Conservation (phyloP, 2,113 vertebrate species). For the Calypte anna region DNA sequence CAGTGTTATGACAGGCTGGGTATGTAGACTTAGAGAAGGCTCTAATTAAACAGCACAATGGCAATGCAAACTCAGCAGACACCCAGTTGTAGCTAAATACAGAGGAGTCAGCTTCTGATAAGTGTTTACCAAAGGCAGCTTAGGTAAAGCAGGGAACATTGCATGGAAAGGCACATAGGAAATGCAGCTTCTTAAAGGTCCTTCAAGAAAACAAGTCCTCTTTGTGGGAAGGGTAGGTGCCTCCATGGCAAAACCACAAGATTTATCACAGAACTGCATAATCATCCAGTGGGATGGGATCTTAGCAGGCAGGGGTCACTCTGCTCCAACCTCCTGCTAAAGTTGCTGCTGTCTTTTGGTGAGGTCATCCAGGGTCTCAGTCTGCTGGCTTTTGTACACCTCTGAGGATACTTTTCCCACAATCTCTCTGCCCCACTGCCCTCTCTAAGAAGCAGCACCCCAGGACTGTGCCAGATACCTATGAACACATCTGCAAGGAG, state of each 20-base stretch:
- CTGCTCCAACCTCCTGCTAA: background rate
- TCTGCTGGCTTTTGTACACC: background rate
- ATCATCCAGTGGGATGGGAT: background rate
- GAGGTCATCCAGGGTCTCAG: background rate
- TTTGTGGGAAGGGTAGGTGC: background rate
- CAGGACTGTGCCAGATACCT: background rate
- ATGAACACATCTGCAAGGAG: background rate
- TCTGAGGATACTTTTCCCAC: background rate
- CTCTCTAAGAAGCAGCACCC: background rate
- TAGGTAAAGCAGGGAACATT: background rate
- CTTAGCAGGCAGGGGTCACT: accelerated
- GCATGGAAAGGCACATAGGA: background rate
- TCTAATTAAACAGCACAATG: background rate
- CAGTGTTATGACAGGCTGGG: background rate
- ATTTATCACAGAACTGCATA: background rate
- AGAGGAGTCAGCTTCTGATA: background rate
- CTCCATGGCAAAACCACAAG: background rate
- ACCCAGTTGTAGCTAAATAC: background rate
- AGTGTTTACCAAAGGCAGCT: background rate
- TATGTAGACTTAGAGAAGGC: background rate
- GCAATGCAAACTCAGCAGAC: background rate
- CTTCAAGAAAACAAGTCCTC: background rate
- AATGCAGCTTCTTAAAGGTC: background rate
- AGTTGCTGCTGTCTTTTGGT: background rate
- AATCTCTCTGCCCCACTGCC: background rate